Evolutionary conservation across 2,888 invertebrate genomes (phyloP).

Genomic region (Ormia ochracea): DNA sequence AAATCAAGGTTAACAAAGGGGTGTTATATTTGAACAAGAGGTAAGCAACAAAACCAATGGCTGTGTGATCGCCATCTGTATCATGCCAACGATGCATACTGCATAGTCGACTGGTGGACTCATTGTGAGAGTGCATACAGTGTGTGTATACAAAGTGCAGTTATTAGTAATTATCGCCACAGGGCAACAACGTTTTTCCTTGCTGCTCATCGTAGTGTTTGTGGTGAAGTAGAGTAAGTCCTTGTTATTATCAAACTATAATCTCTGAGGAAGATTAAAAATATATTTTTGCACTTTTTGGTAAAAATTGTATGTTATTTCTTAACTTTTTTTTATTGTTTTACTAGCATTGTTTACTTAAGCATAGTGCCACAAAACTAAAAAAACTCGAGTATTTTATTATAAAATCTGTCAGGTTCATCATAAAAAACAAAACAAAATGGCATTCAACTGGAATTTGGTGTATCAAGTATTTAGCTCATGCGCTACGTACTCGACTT

Average conservation of each 20-base stretch:
- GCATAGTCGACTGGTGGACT: not conserved
- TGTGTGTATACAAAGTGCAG: slow-evolving; percentile 60
- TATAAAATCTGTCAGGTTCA: slow-evolving; percentile 14
- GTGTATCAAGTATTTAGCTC: slow-evolving; percentile 43
- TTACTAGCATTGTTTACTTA: slow-evolving; percentile 29
- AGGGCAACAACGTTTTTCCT: slow-evolving; percentile 51
- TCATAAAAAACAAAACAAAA: slow-evolving; percentile 14
- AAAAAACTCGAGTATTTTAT: too few relatives aligned
- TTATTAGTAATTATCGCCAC: slow-evolving; percentile 61
- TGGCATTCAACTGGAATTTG: not conserved
- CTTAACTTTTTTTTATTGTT: not conserved
- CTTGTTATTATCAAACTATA: slow-evolving; percentile 34
- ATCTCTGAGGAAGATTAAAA: slow-evolving; percentile 45
- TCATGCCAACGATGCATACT: not conserved
- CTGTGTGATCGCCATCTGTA: slow-evolving; percentile 11
- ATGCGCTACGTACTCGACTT: slow-evolving; percentile 61
- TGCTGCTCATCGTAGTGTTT: slow-evolving; percentile 9
- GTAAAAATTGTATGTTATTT: not conserved
- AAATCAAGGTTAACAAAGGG: slow-evolving; percentile 60
- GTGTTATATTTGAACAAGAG: slow-evolving; percentile 39
- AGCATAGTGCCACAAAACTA: slow-evolving; percentile 24
- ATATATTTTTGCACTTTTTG: slow-evolving; percentile 32
- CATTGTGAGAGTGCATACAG: slow-evolving; percentile 33
- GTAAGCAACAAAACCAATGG: not conserved
- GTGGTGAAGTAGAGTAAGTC: slow-evolving; percentile 32